Evolutionary conservation across 2,113 vertebrate genomes (phyloP), one percentile per base, ranked within the genome.

Genomic region (Psettodes erumei): DNA sequence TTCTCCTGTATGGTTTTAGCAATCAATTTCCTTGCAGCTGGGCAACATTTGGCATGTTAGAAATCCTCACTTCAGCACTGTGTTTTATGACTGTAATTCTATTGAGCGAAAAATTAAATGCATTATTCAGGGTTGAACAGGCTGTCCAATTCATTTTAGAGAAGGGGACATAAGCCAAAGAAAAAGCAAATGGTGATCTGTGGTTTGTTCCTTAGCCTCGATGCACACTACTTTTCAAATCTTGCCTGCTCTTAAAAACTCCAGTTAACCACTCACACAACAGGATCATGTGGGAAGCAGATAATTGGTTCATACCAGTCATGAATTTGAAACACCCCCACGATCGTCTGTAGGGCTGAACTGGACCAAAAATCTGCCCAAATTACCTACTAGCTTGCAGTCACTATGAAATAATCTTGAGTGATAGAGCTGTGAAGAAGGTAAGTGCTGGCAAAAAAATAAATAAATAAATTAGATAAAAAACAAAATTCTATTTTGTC

Each of bases 21-120:
- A 43, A 79, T 78, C 53, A 28, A 27, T 81, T 81, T 47, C 30
- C 54, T 35, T 53, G 8, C 55, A 67, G 47, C 48, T 15, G 1
- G n/a, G 58, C 80, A 32, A 50, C 30, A 75, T 64, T 61, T 69
- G 66, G 74, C 51, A 65, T 64, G 63, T 71, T 79, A 56, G 75
- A 83, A 83, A 78, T 73, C 56, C 53, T 66, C 80, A 63, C 47
- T 78, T 81, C 71, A 69, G 47, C 71, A 30, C 56, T 27, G 53
- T 66, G 75, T 60, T 86, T 84, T 79, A 86, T 71, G 74, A 56
- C 68, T 58, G 60, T 60, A 55, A 76, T 79, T 75, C 69, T 71
- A 77, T 59, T 80, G 65, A 75, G 68, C 40, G 12, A 75, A 73
- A 72, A 86, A 73, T 59, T 37, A 63, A 84, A 88, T 77, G 72